Conservation (phyloP, 2,113 vertebrate genomes). For the Mola mola region DNA sequence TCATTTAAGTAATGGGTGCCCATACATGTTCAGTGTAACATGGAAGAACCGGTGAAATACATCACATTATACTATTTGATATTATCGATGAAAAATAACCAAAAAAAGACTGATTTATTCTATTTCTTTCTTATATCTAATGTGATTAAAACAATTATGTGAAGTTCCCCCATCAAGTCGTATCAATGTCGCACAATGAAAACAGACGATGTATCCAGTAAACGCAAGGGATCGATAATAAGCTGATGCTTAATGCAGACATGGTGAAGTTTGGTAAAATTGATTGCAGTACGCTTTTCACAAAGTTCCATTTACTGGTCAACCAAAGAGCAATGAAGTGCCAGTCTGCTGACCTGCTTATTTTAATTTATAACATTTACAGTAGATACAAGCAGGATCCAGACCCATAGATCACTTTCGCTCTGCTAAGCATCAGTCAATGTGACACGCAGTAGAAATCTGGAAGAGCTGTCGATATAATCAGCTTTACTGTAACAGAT, state of each 20-base stretch:
- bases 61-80: too few relatives aligned
- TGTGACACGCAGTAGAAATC: not conserved
- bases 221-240: conserved; percentile 27
- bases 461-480: not conserved
- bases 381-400: not conserved
- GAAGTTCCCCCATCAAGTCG: conserved; percentile 3
- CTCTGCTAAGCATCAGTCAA: not conserved
- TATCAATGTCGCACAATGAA: conserved; percentile 17
- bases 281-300: conserved; percentile 9
- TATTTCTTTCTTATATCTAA: too few relatives aligned
- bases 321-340: conserved; percentile 18
- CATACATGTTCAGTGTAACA: too few relatives aligned
- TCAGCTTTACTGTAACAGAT: not conserved
- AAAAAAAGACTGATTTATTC: too few relatives aligned
- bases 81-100: too few relatives aligned
- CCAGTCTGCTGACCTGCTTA: conserved; percentile 15
- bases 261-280: conserved; percentile 26
- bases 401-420: not conserved
- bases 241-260: conserved; percentile 21
- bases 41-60: too few relatives aligned
- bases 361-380: conserved; percentile 10
- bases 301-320: conserved; percentile 20
- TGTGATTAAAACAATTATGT: conserved; percentile 22
- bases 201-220: conserved; percentile 9
- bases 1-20: too few relatives aligned